Percentiles rank a stretch among this genome's conserved stretches.
phyloP scores from a whole-genome alignment of 2,113 vertebrate genomes.

The Carollia perspicillata region DNA sequence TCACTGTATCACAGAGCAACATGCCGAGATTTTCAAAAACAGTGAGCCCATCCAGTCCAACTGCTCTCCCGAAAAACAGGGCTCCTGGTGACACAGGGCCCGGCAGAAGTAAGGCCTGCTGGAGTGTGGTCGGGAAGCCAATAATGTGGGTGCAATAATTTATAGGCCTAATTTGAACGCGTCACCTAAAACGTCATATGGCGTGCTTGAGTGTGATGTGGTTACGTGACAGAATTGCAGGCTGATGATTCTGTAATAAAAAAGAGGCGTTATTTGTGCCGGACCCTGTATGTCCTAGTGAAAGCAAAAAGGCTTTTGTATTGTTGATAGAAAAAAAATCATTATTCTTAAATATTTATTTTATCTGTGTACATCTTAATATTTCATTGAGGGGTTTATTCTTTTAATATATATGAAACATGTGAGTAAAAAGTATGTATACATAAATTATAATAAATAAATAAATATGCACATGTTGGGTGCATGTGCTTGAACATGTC shows the following conservation, averaged over 20 bases:
- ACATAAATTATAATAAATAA: neutral
- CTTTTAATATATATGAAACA: neutral
- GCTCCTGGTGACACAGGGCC: neutral
- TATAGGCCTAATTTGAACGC: no score
- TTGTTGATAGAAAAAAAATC: neutral
- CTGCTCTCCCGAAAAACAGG: neutral
- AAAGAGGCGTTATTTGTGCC: no score
- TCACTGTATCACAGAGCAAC: neutral
- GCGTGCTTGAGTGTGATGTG: no score
- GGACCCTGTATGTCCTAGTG: neutral
- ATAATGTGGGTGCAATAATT: no score
- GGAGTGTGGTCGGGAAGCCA: no score
- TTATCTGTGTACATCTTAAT: neutral
- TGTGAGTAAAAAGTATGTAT: neutral
- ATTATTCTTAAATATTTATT: slow-evolving; percentile 12
- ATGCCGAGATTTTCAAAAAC: neutral
- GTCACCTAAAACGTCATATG: no score
- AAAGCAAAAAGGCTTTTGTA: neutral
- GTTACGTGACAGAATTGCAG: no score
- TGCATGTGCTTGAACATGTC: neutral
- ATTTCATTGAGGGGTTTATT: neutral
- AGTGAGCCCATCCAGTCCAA: neutral
- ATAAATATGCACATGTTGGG: neutral
- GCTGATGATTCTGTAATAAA: no score
- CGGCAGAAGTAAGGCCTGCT: no score